Evolutionary conservation across 64 coral and sea anemone species (phyloP), one percentile per base, ranked within the genome.

Genomic region (Astreopora myriophthalma): DNA sequence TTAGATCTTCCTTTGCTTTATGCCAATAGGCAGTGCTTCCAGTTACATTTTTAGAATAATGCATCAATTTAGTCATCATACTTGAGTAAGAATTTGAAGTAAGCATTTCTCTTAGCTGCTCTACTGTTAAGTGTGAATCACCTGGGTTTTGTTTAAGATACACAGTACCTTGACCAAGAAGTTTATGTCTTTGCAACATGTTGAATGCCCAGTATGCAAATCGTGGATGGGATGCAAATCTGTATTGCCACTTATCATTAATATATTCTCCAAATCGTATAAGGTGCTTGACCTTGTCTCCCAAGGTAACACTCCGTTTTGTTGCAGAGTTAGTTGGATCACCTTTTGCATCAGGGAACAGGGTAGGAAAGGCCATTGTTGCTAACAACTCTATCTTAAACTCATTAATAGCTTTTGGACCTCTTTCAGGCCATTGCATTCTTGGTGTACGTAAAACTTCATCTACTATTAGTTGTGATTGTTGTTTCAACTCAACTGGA

Each of bases 331-430:
- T 16, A 55, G 49, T 55, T 10, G 49, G 49, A 55, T 55, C 49
- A 14, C 40, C 76, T 27, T 79, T 79, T 10, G 38, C 76, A 49
- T 79, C 76, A 52, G 76, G 76, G 49, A 79, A 79, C 27, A 79
- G 23, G 1, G 76, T 79, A 49, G 76, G 76, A 79, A 79, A 79
- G 16, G 76, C 76, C 76, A 79, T 79, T 51, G 7, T 79, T 34
- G 76, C 76, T n/a, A 79, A 51, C 27, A 79, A 79, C 20, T 11
- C 22, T 13, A 69, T 65, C 8, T 42, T 66, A 74, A 34, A 91
- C 52, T 85, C 89, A 84, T 14, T 55, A 0, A 22, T 0, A 16
- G 49, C 11, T 55, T 55, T 19, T 55, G 12, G 10, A 3, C 16
- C 73, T 73, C 3, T 55, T 13, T 13, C 12, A 1, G 49, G 49